Base-by-base conservation (phyloP, 1,140 invertebrate species). In the Vanessa atalanta region DNA sequence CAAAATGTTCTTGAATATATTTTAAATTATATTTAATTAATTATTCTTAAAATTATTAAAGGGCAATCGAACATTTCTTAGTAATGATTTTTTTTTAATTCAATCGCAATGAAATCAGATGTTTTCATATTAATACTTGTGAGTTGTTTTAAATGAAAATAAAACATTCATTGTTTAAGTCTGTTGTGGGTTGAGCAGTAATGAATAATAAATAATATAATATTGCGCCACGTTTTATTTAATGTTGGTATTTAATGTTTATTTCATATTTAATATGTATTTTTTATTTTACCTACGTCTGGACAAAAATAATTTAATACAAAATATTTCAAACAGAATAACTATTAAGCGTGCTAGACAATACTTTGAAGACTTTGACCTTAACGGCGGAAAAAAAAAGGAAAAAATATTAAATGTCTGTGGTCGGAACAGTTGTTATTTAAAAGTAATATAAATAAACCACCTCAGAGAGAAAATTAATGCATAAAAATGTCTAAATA, bases 111-210 rank as follows among this genome's bases (percentile, higher is more conserved):
- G 60, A 69, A 72, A 76, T 76, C 75, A 76, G 68, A 76, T 76
- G 75, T 76, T 76, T 71, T 76, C 65, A 69, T 72, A 76, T 72
- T 69, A 70, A 72, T 67, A 63, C 70, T 43, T 43, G 37, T 37
- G 50, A 48, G 20, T 65, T 76, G 75, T 76, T 72, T 76, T 69
- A 72, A 76, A 72, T 72, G 66, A 72, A 72, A 72, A 72, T 76
- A 72, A 72, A 76, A 76, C 75, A 76, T 69, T 75, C 75, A 76
- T 76, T 76, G 75, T 76, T 76, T 76, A 67, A 75, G 47, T 69
- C 72, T 51, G 73, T 48, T 71, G 63, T 61, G 73, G 51, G 73
- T 66, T 51, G 50, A 75, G 51, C 65, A 14, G 68, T 71, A 75
- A 71, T 75, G 73, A 75, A 67, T 75, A 67, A 71, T 75, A 75